These are phyloP conservation scores for Kradibia gibbosae DNA, from an alignment of 1,140 invertebrate species.

Conservation along the genomic window DNA sequence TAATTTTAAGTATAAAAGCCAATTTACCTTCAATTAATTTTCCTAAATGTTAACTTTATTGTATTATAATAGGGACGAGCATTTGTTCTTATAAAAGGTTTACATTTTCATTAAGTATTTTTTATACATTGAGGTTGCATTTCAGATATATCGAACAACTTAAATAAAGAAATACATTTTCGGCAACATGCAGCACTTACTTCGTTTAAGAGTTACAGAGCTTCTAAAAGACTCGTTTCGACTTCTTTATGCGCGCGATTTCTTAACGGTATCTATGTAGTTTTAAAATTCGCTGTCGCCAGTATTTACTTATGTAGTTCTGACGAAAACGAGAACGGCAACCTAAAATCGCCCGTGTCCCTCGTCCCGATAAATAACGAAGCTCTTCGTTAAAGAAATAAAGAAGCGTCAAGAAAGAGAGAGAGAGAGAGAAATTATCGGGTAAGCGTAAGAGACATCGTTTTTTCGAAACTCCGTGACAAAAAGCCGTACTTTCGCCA, in stretches of 20 bases:
- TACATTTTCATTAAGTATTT: no score
- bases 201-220: neutral
- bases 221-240: neutral
- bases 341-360: constrained; percentile 1
- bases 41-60: no score
- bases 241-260: neutral
- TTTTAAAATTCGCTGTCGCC: neutral
- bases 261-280: constrained; percentile 20
- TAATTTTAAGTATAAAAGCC: no score
- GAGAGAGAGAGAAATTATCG: constrained; percentile 26
- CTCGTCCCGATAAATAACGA: constrained; percentile 14
- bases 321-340: constrained; percentile 6
- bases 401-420: constrained; percentile 17
- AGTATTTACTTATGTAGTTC: constrained; percentile 18
- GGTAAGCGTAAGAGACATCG: constrained; percentile 7
- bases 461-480: constrained; percentile 41
- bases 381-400: constrained; percentile 12
- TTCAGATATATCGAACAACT: neutral
- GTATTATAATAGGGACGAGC: no score
- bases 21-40: no score
- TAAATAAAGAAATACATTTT: neutral
- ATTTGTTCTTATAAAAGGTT: no score
- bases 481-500: constrained; percentile 41
- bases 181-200: neutral
- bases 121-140: no score